A percentile compares a stretch with the other conserved stretches of the same genome.
Conservation (phyloP, 2,888 invertebrate species). For the Trichopria drosophilae region DNA sequence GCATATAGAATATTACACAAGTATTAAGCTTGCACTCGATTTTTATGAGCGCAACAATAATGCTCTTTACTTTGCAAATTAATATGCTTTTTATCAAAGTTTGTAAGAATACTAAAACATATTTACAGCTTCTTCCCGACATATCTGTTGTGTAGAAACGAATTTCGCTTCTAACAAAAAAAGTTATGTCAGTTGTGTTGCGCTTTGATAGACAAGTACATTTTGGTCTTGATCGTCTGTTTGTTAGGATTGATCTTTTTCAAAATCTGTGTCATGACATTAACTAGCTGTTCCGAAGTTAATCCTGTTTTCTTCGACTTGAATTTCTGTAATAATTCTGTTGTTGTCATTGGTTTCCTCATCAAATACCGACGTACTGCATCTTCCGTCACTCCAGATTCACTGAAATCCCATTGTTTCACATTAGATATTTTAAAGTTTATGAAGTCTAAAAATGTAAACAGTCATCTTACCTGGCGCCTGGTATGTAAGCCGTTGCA, state of each 20-base stretch:
- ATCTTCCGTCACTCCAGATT: constrained; percentile 91
- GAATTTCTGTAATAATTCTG: constrained; percentile 92
- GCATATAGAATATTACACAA: no score
- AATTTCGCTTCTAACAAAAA: no score
- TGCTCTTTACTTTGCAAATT: no score
- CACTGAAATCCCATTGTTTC: constrained; percentile 61
- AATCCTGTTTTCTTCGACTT: constrained; percentile 91
- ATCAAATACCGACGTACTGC: constrained; percentile 91
- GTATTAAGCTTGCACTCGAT: no score
- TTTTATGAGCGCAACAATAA: no score
- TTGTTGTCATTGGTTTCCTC: constrained; percentile 97
- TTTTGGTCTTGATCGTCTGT: constrained; percentile 88
- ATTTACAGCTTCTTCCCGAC: no score
- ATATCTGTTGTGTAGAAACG: no score
- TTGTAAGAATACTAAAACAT: no score
- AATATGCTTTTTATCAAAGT: no score
- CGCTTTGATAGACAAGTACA: constrained; percentile 88
- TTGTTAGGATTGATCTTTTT: constrained; percentile 93
- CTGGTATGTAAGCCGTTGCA: constrained; percentile 59
- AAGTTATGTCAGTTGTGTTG: no score
- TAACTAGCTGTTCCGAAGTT: constrained; percentile 86
- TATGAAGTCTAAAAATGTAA: constrained; percentile 4
- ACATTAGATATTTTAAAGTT: not conserved
- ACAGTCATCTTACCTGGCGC: constrained; percentile 55
- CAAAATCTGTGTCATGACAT: constrained; percentile 90